Evolutionary conservation across 2,113 vertebrate species (phyloP).

Genomic region (Coturnix japonica): DNA sequence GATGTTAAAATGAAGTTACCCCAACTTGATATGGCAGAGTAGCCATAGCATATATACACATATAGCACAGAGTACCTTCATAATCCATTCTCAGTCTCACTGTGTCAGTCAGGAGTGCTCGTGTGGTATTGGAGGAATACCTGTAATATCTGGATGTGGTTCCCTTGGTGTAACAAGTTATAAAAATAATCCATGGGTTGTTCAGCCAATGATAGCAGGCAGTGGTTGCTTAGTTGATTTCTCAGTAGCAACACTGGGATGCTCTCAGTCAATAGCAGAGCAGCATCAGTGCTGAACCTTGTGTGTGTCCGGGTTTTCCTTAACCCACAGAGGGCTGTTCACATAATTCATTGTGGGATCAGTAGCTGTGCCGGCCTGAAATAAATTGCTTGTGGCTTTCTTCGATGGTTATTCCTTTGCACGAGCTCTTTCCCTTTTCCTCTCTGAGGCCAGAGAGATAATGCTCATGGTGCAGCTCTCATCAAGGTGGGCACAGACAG

Average conservation of each 20-base stretch:
- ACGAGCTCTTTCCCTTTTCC: neutral
- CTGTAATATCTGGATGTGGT: neutral
- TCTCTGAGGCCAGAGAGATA: rapidly evolving
- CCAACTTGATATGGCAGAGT: neutral
- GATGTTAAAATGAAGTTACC: neutral
- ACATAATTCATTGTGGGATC: neutral
- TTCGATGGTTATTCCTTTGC: neutral
- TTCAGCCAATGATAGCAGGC: neutral
- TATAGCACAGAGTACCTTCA: neutral
- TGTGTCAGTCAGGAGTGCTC: neutral
- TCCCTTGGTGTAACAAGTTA: neutral
- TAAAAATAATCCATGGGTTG: neutral
- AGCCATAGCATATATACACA: no score
- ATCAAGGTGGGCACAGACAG: neutral
- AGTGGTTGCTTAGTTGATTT: neutral
- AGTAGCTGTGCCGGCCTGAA: neutral
- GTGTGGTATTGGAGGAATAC: neutral
- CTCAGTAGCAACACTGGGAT: neutral
- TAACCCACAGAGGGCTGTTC: neutral
- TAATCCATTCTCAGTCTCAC: neutral
- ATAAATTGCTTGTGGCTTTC: neutral
- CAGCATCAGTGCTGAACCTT: neutral
- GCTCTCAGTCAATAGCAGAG: neutral
- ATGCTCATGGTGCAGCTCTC: neutral
- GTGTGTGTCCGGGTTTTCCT: neutral